phyloP scores from a whole-genome alignment of 2,888 invertebrate genomes.

The Synergus itoensis region DNA sequence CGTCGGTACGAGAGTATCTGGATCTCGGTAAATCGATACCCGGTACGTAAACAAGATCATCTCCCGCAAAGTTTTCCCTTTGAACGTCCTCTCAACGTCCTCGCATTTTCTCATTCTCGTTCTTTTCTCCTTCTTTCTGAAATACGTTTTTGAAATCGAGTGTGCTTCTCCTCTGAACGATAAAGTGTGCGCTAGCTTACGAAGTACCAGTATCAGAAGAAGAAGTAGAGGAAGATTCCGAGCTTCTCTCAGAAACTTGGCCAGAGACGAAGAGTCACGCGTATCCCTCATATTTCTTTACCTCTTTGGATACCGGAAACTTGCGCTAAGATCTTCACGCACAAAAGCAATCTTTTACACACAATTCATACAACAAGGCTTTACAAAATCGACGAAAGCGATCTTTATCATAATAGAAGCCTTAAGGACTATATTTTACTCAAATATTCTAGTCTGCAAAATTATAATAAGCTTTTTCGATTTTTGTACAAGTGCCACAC shows the following conservation, averaged over 20 bases:
- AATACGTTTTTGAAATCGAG: slow-evolving; percentile 35
- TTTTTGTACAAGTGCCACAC: too few species aligned
- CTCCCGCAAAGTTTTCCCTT: slow-evolving; percentile 57
- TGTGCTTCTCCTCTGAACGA: slow-evolving; percentile 12
- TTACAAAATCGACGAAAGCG: not conserved
- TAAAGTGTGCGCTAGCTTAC: slow-evolving; percentile 23
- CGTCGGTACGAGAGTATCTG: slow-evolving; percentile 91
- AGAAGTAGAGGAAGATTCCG: slow-evolving; percentile 18
- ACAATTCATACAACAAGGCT: not conserved
- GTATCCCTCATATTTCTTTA: not conserved
- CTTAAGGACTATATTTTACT: not conserved
- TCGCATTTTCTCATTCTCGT: slow-evolving; percentile 34
- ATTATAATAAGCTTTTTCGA: too few species aligned
- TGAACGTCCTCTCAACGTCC: slow-evolving; percentile 47
- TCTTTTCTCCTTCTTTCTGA: slow-evolving; percentile 8
- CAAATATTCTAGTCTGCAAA: not conserved
- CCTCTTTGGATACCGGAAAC: slow-evolving; percentile 26
- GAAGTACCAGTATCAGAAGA: not conserved
- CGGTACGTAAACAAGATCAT: slow-evolving; percentile 81
- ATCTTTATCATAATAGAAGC: not conserved
- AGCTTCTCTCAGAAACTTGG: slow-evolving; percentile 4
- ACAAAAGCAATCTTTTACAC: not conserved
- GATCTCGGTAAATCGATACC: slow-evolving; percentile 94
- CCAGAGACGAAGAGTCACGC: not conserved
- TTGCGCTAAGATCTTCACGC: not conserved